Base-by-base conservation (phyloP, 2,888 invertebrate genomes). In the Flabesymbios commensalis region DNA sequence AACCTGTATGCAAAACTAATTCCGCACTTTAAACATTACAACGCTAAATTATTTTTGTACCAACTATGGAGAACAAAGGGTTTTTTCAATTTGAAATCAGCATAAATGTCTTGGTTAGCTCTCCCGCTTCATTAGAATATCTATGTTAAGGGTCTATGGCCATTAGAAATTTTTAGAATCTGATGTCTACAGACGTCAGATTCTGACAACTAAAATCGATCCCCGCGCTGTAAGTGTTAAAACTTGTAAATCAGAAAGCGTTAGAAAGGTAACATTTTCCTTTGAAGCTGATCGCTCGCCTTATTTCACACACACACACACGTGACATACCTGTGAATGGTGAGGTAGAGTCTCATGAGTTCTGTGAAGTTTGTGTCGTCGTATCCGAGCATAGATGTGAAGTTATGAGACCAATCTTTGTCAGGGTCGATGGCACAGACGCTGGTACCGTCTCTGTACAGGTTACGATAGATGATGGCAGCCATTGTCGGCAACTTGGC, bases 391-490 rank as follows among this genome's bases (percentile, higher is more conserved):
- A 95, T 94, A 42, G 71, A 67, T 69, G 90, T 87, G 85, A 94
- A 96, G 86, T 96, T 96, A 81, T 90, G 89, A 54, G 91, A 90
- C 93, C 95, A 96, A 84, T 97, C 96, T 82, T 91, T 91, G 80
- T 88, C 88, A 61, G 89, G 87, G 80, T 95, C 93, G 73, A 95
- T 93, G 56, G 92, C 90, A 47, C 92, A 92, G 71, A 94, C 90
- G 48, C 91, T 90, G 69, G 91, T 90, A 63, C 92, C 92, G 75
- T 92, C 92, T 70, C 90, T 86, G 70, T 80, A 82, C 33, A 91
- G 86, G 83, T 96, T 96, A 67, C 94, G 88, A 85, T 96, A 96
- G 77, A 96, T 95, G 19, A 93, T 92, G 19, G 96, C 93, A 0
- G 95, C 96, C 22, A 96, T 88, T 26, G 94, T 94, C 0, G 96